Evolutionary conservation across 2,888 invertebrate genomes (phyloP).

Genomic region (Scaptomyza tumidula): DNA sequence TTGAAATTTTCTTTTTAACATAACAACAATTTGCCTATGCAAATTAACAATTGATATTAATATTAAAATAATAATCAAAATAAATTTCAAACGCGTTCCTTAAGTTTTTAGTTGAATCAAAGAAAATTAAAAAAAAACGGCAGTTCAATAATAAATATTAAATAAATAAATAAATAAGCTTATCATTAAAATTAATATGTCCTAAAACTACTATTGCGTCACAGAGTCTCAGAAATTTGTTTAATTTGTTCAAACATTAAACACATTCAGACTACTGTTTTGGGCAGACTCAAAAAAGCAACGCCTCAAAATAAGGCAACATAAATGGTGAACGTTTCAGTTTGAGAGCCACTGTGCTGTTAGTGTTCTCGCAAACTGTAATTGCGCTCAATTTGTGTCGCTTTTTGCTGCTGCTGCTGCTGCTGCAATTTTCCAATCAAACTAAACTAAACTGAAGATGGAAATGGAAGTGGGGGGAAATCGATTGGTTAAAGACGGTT

Average conservation of each 20-base stretch:
- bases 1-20: slow-evolving; percentile 53
- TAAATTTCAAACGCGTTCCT: slow-evolving; percentile 22
- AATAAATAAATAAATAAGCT: slow-evolving; percentile 74
- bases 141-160: slow-evolving; percentile 56
- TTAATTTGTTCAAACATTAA: slow-evolving; percentile 37
- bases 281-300: slow-evolving; percentile 14
- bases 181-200: slow-evolving; percentile 68
- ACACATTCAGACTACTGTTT: slow-evolving; percentile 78
- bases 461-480: slow-evolving; percentile 4
- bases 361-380: slow-evolving; percentile 23
- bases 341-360: slow-evolving; percentile 27
- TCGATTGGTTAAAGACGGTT: slow-evolving; percentile 10
- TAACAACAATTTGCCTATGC: slow-evolving; percentile 80
- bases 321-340: slow-evolving; percentile 20
- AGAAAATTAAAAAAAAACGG: slow-evolving; percentile 40
- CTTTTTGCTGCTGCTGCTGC: slow-evolving; percentile 18
- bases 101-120: slow-evolving; percentile 78
- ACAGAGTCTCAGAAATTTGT: slow-evolving; percentile 45
- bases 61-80: slow-evolving; percentile 30
- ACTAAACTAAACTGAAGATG: slow-evolving; percentile 49
- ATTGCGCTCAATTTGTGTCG: slow-evolving; percentile 13
- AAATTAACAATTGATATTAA: slow-evolving; percentile 67
- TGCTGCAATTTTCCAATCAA: slow-evolving; percentile 52
- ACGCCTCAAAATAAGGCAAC: slow-evolving; percentile 50
- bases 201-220: slow-evolving; percentile 56